Conservation (phyloP, 2,888 invertebrate genomes). For the Oscheius onirici region DNA sequence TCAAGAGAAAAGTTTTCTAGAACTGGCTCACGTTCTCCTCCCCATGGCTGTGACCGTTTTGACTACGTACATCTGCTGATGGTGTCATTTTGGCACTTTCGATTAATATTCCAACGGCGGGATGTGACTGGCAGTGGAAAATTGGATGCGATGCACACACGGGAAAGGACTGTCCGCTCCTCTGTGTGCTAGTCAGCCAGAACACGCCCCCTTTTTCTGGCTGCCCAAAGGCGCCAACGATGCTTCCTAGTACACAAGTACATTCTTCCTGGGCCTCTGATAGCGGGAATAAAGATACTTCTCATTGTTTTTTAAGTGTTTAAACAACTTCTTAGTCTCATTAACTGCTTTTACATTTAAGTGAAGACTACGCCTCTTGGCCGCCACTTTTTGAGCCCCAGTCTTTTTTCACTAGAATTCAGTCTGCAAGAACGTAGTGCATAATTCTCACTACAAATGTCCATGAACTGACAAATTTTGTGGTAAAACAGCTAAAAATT, state of each 20-base stretch:
- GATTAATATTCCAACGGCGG: not conserved
- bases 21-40: conserved; percentile 22
- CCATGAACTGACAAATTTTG: too few species aligned
- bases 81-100: conserved; percentile 15
- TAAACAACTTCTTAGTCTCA: too few species aligned
- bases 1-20: not conserved
- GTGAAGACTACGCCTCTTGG: too few species aligned
- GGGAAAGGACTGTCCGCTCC: not conserved
- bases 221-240: conserved; percentile 11
- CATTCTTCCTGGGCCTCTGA: not conserved
- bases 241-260: too few species aligned
- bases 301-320: too few species aligned
- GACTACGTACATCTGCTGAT: conserved; percentile 28
- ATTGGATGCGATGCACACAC: not conserved
- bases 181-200: not conserved
- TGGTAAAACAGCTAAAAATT: too few species aligned
- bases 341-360: too few species aligned
- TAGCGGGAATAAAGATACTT: not conserved
- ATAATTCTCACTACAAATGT: too few species aligned
- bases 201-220: conserved; percentile 10
- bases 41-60: conserved; percentile 4
- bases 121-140: not conserved
- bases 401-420: too few species aligned
- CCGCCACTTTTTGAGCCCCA: too few species aligned
- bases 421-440: too few species aligned